phyloP scores from a whole-genome alignment of 1,140 invertebrate genomes.

The Chymomyza costata region DNA sequence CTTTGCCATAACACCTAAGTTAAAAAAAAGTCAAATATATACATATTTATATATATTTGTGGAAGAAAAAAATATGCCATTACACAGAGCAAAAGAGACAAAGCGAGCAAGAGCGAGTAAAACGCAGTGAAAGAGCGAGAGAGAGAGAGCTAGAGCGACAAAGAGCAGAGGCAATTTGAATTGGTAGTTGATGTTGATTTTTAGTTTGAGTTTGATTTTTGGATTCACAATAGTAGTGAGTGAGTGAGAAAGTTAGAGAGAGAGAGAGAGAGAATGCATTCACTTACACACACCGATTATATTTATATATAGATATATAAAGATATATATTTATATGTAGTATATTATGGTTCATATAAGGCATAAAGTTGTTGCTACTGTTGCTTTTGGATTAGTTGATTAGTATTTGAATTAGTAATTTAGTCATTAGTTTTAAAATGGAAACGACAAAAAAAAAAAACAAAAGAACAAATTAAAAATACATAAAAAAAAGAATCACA shows the following conservation, averaged over 20 bases:
- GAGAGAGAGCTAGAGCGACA: constrained; percentile 11
- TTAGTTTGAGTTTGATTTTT: too few species aligned
- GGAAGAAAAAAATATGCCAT: too few species aligned
- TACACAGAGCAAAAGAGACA: constrained; percentile 6
- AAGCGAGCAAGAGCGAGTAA: background rate
- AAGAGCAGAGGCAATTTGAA: constrained; percentile 2
- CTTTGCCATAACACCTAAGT: too few species aligned
- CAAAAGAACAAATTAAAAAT: background rate
- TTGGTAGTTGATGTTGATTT: too few species aligned
- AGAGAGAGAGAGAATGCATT: constrained; percentile 16
- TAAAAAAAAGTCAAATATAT: too few species aligned
- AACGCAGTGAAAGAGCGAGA: background rate
- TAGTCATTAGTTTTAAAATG: background rate
- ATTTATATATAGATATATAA: constrained; percentile 19
- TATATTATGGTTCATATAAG: constrained; percentile 26
- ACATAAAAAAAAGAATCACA: background rate
- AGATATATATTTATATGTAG: constrained; percentile 10
- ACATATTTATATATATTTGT: too few species aligned
- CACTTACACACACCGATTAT: constrained; percentile 1
- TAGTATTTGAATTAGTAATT: constrained; percentile 13
- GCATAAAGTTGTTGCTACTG: constrained; percentile 30
- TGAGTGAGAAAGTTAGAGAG: constrained; percentile 7
- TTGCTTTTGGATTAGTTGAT: constrained; percentile 26
- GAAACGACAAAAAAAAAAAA: background rate
- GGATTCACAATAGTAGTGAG: too few species aligned